Evolutionary conservation across 37 sponge, comb jelly and placozoan species (phyloP), one percentile per base, ranked within the genome.

Genomic region (Ephydatia muelleri): DNA sequence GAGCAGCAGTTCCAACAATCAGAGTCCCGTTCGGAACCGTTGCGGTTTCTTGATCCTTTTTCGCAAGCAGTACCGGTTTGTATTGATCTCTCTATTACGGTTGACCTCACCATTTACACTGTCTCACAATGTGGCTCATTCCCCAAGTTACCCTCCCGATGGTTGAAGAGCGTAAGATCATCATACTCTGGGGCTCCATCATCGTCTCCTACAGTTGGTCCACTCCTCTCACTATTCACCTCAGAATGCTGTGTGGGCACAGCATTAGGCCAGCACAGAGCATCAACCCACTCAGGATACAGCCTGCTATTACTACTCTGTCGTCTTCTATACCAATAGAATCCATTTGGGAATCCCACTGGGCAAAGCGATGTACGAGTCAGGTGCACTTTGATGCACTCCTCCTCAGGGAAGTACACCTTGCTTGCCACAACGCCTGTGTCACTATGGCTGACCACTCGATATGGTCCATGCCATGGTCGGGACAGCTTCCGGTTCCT

Each of bases 391-490:
- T 47, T 38, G 13, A 89, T 85, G 26, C 36, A 47, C 13, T 39
- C 25, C 5, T 89, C 90, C 22, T 78, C 73, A 4, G 85, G 86
- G 29, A 75, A 84, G 40, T 89, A 89, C 37, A 85, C 86, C 28
- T 89, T 84, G 4, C 23, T 34, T 12, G 73, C 85, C 0, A 67
- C 64, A 29, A 89, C 31, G 57, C 73, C 67, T 21, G 79, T 38
- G 16, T 79, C 75, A 26, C 67, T 37, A 2, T 43, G 6, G 2
- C 70, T 9, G 9, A 34, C 2, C 1, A 89, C 75, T 23, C 81
- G 28, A 49, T 89, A 84, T 5, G 90, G 90, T 0, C 91, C 87
- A 69, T 86, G 85, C 91, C 87, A 90, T 1, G 91, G 87, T 27
- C 32, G 21, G 9, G 84, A 84, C n/a, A 84, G 78, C 78, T 77